Conservation (phyloP, 2,113 vertebrate species). For the Oxyura jamaicensis region DNA sequence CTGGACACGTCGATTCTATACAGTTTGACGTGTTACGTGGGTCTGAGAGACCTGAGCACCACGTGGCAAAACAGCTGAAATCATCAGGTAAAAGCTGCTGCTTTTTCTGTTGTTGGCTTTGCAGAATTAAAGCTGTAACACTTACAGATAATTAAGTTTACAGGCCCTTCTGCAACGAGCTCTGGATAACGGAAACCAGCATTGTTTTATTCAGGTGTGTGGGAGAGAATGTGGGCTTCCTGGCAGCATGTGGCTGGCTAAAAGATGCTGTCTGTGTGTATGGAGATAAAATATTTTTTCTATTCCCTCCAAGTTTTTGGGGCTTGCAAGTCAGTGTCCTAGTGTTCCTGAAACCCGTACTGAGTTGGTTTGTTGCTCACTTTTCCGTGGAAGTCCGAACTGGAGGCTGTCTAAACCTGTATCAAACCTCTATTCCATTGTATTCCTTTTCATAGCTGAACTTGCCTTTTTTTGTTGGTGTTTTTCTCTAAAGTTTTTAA, state of each 20-base stretch:
- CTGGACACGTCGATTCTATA: background rate
- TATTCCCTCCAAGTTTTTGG: background rate
- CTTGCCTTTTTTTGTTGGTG: too few species aligned
- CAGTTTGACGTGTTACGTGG: background rate
- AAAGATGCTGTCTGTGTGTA: background rate
- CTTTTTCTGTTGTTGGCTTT: background rate
- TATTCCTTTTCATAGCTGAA: background rate
- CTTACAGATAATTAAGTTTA: background rate
- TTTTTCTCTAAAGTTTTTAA: background rate
- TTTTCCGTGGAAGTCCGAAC: background rate
- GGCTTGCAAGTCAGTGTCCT: background rate
- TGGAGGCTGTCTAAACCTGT: background rate
- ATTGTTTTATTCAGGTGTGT: background rate
- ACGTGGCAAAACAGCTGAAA: background rate
- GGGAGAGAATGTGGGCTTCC: background rate
- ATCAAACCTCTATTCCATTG: background rate
- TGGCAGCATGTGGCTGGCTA: background rate
- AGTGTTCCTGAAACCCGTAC: background rate
- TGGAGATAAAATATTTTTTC: background rate
- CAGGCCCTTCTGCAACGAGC: background rate
- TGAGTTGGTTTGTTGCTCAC: background rate
- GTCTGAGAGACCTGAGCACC: background rate
- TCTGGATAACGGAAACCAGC: background rate
- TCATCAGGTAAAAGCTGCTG: background rate
- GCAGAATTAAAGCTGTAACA: background rate